Percentiles rank a stretch among this genome's conserved stretches.
These are phyloP conservation scores for Zosterops lateralis DNA, from an alignment of 2,113 vertebrate species.

Conservation along the genomic window DNA sequence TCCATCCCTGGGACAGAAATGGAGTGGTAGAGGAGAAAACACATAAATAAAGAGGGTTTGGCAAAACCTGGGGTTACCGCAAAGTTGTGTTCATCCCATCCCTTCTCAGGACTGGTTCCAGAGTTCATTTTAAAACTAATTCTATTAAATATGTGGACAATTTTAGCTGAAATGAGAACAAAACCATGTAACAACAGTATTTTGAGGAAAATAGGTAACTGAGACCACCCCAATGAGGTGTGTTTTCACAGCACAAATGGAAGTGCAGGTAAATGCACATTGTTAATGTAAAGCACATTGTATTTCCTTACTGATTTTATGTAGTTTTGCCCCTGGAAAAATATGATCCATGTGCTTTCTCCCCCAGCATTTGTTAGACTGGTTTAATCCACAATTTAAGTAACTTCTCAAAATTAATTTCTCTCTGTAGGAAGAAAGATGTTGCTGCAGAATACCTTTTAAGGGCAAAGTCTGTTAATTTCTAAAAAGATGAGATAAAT, in stretches of 20 bases:
- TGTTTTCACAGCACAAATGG: neutral
- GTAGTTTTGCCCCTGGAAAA: neutral
- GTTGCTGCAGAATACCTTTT: neutral
- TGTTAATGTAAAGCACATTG: neutral
- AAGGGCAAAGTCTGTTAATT: neutral
- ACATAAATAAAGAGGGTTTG: neutral
- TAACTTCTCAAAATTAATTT: neutral
- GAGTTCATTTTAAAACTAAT: neutral
- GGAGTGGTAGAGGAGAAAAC: neutral
- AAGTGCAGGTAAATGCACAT: neutral
- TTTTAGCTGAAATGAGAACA: neutral
- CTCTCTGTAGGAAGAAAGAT: neutral
- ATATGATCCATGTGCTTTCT: neutral
- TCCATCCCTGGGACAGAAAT: fast-evolving
- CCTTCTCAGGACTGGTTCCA: neutral
- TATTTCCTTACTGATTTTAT: neutral
- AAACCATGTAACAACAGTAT: neutral
- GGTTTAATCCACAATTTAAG: neutral
- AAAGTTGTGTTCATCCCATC: neutral
- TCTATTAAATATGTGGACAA: neutral
- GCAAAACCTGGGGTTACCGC: neutral
- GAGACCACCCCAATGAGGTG: fast-evolving
- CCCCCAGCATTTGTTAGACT: neutral
- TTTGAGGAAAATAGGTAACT: neutral
- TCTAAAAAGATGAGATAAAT: neutral